Evolutionary conservation across 1,140 invertebrate species (phyloP).

Genomic region (Drosophila pectinifera): DNA sequence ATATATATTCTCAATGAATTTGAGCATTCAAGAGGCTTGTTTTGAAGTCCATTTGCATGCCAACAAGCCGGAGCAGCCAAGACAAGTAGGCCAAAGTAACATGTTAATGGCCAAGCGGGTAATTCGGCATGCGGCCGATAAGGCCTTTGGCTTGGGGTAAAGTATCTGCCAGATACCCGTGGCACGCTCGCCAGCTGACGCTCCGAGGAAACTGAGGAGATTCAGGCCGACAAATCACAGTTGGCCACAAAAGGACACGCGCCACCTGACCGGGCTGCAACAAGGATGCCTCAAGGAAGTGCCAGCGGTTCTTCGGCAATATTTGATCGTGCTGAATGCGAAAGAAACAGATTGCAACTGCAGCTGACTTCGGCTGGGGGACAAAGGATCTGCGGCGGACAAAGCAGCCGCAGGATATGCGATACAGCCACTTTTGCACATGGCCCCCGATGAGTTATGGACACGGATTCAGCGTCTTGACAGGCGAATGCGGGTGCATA

Average conservation of each 20-base stretch:
- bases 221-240: slow-evolving; percentile 66
- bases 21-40: neutral
- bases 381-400: slow-evolving; percentile 66
- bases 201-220: slow-evolving; percentile 30
- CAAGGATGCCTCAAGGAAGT: slow-evolving; percentile 7
- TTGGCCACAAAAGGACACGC: slow-evolving; percentile 75
- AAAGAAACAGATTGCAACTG: slow-evolving; percentile 77
- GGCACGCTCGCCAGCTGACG: slow-evolving; percentile 66
- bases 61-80: neutral
- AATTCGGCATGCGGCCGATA: slow-evolving; percentile 58
- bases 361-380: slow-evolving; percentile 62
- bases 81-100: slow-evolving; percentile 70
- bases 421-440: slow-evolving; percentile 83
- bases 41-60: slow-evolving; percentile 57
- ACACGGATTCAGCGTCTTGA: slow-evolving; percentile 51
- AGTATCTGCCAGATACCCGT: slow-evolving; percentile 51
- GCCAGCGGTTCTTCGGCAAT: slow-evolving; percentile 60
- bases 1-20: neutral
- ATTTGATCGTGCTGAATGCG: slow-evolving; percentile 74
- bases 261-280: slow-evolving; percentile 64
- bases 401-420: slow-evolving; percentile 78
- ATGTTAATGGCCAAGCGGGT: slow-evolving; percentile 79
- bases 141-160: slow-evolving; percentile 13
- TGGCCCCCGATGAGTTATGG: slow-evolving; percentile 77
- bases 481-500: slow-evolving; percentile 74